Evolutionary conservation across 2,113 vertebrate genomes (phyloP).

Genomic region (Athene noctua): DNA sequence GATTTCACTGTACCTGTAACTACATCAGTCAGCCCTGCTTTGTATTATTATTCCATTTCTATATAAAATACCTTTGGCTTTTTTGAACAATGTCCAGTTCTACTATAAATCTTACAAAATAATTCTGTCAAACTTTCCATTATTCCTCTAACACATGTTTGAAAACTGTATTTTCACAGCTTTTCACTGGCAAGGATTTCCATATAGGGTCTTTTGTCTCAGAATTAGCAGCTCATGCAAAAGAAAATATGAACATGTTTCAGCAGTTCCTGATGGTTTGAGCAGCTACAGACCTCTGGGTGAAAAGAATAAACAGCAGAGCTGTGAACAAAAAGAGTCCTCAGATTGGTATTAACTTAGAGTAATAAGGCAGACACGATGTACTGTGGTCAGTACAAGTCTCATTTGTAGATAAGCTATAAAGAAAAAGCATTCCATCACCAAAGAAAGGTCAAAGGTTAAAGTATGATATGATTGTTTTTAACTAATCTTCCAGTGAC

Average conservation of each 20-base stretch:
- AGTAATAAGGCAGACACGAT: slow-evolving; percentile 29
- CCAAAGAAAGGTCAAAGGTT: slow-evolving; percentile 18
- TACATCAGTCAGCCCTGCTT: not conserved
- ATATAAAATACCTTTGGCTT: not conserved
- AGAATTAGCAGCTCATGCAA: not conserved
- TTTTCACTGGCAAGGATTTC: not conserved
- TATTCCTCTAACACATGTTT: not conserved
- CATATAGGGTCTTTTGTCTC: not conserved
- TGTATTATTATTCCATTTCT: not conserved
- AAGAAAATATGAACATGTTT: not conserved
- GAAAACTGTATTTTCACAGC: not conserved
- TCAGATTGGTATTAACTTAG: slow-evolving; percentile 16
- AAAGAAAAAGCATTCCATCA: not conserved
- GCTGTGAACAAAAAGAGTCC: not conserved
- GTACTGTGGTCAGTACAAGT: not conserved
- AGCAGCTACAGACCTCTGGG: not conserved
- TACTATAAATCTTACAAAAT: not conserved
- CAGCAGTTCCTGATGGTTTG: not conserved
- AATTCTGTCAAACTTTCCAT: not conserved
- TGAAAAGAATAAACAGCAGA: slow-evolving; percentile 32
- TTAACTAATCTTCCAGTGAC: not conserved
- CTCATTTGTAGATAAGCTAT: not conserved
- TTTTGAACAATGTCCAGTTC: not conserved
- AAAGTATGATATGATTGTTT: slow-evolving; percentile 32
- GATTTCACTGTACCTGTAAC: not conserved